These are phyloP conservation scores for Progne subis DNA, from an alignment of 2,113 vertebrate genomes.

Conservation along the genomic window DNA sequence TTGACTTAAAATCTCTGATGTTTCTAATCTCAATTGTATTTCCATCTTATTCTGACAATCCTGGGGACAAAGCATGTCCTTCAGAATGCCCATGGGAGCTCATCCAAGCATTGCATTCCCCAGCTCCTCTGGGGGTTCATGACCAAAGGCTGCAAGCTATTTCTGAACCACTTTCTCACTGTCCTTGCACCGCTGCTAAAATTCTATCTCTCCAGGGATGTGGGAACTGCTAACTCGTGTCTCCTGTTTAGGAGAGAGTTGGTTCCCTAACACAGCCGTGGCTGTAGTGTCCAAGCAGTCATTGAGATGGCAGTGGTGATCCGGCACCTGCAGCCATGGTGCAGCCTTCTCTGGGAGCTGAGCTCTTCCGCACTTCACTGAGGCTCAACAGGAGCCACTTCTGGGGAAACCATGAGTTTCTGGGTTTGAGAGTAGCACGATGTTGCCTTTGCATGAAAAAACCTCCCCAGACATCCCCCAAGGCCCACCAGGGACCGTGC, in stretches of 20 bases:
- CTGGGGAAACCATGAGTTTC: neutral
- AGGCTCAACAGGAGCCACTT: neutral
- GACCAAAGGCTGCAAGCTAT: neutral
- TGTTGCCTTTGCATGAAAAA: neutral
- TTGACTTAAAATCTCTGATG: neutral
- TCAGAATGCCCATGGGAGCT: neutral
- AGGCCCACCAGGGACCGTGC: too few relatives aligned
- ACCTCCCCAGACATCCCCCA: neutral
- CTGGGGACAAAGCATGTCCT: neutral
- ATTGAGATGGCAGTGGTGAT: neutral
- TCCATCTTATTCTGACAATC: neutral
- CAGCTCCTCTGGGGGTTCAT: neutral
- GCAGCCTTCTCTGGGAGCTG: too few relatives aligned
- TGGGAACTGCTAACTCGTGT: neutral
- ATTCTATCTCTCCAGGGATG: neutral
- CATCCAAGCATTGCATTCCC: fast-evolving
- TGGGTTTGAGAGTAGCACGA: neutral
- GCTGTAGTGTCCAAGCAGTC: fast-evolving
- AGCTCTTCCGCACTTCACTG: neutral
- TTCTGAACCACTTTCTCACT: neutral
- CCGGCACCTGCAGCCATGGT: neutral
- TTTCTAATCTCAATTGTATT: neutral
- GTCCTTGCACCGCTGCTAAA: neutral
- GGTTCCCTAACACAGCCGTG: neutral
- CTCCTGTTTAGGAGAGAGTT: neutral